Conservation (phyloP, 2,888 invertebrate genomes). For the Hecatera dysodea region DNA sequence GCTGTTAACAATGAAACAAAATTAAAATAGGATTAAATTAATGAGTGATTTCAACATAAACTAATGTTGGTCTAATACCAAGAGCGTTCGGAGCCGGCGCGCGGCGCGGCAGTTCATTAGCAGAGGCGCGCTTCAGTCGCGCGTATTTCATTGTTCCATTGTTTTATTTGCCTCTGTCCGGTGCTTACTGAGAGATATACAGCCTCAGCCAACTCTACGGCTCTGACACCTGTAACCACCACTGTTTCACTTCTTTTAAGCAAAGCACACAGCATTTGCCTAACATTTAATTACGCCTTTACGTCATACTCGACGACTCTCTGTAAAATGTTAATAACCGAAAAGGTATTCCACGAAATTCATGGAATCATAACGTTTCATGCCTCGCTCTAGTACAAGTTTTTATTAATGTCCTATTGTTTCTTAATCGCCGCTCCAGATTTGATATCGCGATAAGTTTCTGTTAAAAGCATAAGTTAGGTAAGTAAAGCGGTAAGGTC, state of each 20-base stretch:
- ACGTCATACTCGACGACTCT: constrained; percentile 45
- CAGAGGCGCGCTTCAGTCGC: constrained; percentile 77
- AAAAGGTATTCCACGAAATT: constrained; percentile 65
- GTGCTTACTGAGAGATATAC: constrained; percentile 80
- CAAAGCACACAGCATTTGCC: constrained; percentile 46
- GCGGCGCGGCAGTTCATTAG: constrained; percentile 79
- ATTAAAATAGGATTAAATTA: constrained; percentile 50
- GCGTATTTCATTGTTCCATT: constrained; percentile 84
- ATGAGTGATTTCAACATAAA: constrained; percentile 57
- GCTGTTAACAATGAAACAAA: constrained; percentile 23
- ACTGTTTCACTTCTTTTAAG: constrained; percentile 65
- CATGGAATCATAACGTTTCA: constrained; percentile 83
- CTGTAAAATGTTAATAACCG: constrained; percentile 50
- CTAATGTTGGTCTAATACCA: constrained; percentile 73
- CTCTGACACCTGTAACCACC: constrained; percentile 75
- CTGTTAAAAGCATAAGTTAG: constrained; percentile 85
- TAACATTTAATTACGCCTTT: constrained; percentile 53
- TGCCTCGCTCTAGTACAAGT: constrained; percentile 82
- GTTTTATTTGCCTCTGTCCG: constrained; percentile 81
- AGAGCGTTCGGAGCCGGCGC: constrained; percentile 70
- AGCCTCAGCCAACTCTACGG: constrained; percentile 65
- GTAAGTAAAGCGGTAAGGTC: constrained; percentile 80
- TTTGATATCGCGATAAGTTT: constrained; percentile 86
- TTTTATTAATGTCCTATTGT: constrained; percentile 89
- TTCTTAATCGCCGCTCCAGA: constrained; percentile 86